Evolutionary conservation across 2,888 invertebrate genomes (phyloP).

Genomic region (Gisinianus flammeolus): DNA sequence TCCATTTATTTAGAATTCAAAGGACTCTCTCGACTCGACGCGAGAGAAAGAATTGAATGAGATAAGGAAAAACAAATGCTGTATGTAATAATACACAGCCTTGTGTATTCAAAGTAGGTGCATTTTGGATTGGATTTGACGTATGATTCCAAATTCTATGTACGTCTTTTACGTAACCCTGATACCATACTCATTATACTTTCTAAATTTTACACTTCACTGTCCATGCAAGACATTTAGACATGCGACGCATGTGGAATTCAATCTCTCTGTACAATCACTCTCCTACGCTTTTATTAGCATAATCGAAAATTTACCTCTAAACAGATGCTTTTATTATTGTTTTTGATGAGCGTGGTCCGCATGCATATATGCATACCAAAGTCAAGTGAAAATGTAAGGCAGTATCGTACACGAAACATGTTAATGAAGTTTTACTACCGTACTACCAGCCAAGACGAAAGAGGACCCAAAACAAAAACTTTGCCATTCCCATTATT

Average conservation of each 20-base stretch:
- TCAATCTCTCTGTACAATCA: not conserved
- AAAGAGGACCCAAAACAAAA: not conserved
- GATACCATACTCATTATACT: not conserved
- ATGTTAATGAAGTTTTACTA: not conserved
- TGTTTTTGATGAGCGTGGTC: not conserved
- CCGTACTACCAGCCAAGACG: not conserved
- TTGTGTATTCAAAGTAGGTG: no score
- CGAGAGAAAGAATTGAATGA: no score
- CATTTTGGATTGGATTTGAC: not conserved
- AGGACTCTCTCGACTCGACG: no score
- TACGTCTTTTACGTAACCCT: not conserved
- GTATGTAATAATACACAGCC: no score
- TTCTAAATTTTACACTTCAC: not conserved
- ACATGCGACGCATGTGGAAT: no score
- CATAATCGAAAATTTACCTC: not conserved
- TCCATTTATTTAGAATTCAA: no score
- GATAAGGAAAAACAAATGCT: no score
- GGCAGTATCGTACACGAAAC: not conserved
- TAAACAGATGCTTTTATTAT: not conserved
- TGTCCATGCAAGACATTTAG: slow-evolving; percentile 6
- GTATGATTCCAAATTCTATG: not conserved
- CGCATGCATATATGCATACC: not conserved
- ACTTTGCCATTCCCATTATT: not conserved
- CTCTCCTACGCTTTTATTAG: not conserved
- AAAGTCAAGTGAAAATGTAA: not conserved